Evolutionary conservation across 1,140 invertebrate genomes (phyloP), one percentile per base, ranked within the genome.

Genomic region (Dufourea novaeangliae): DNA sequence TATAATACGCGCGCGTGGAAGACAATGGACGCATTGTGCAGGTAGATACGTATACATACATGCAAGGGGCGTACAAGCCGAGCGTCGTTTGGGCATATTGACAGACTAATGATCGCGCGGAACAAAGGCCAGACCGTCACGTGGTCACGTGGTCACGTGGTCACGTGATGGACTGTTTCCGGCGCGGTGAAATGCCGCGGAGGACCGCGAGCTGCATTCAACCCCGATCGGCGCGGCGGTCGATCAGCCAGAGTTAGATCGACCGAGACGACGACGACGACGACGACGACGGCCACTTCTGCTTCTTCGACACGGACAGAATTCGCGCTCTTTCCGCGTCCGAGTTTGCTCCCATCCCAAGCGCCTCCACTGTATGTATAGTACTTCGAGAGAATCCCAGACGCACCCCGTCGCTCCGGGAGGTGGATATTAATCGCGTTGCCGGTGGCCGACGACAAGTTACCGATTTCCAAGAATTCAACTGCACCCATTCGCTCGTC

Each of bases 71-170:
- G 82, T 88, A 87, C 85, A 84, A 83, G 82, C 80, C 78, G 82
- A 89, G 89, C 91, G 89, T 91, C 87, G 90, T 91, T 92, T 91
- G 86, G 88, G 90, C 90, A 92, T 92, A 92, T 92, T 92, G 91
- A 91, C 91, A 92, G 91, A 92, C 90, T 92, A 92, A 92, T 92
- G 91, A 92, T 91, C 89, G 86, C 84, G 78, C 73, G 83, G 88
- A 92, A 92, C 91, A 92, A 92, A 92, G 89, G 90, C 90, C 86
- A 83, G 86, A 90, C 87, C 89, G 90, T 91, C 90, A 89, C 88
- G 90, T 89, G 88, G 89, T 90, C 88, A 91, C 88, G 90, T 89
- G 88, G 89, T 90, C 88, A 91, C 90, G 91, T 91, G 90, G 88
- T 91, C 85, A 86, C 82, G 90, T 92, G 91, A 92, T 92, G 91